phyloP scores from a whole-genome alignment of 2,113 vertebrate genomes.

The Ammodramus savannarum region DNA sequence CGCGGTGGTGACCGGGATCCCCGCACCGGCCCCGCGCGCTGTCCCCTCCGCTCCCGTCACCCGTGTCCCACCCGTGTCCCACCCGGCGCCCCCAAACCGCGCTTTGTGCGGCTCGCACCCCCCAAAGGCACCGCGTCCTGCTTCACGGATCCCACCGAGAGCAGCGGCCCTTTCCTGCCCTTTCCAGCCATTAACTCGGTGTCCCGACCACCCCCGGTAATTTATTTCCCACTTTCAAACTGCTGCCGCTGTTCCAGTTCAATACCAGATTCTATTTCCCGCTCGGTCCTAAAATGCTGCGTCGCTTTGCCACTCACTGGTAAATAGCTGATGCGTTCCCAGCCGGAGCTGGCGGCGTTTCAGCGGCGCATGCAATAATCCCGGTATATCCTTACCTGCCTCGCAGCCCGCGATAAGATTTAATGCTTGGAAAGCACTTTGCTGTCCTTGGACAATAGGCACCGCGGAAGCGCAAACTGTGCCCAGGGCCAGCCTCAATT shows the following conservation, averaged over 20 bases:
- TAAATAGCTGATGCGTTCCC: slow-evolving; percentile 55
- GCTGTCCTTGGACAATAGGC: slow-evolving; percentile 58
- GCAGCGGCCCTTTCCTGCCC: neutral
- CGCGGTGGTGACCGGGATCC: neutral
- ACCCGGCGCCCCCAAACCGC: neutral
- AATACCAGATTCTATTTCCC: slow-evolving; percentile 61
- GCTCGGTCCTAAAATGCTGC: slow-evolving; percentile 37
- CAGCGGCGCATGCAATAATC: slow-evolving; percentile 49
- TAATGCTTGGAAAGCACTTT: slow-evolving; percentile 57
- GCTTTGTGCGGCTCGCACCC: neutral
- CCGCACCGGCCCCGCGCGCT: neutral
- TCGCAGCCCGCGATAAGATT: slow-evolving; percentile 16
- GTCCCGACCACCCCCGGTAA: neutral
- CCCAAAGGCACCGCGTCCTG: neutral
- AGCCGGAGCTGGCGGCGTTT: slow-evolving; percentile 34
- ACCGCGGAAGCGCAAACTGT: slow-evolving; percentile 25
- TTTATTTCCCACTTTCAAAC: slow-evolving; percentile 27
- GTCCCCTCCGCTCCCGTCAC: neutral
- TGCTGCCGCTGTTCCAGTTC: slow-evolving; percentile 40
- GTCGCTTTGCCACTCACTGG: slow-evolving; percentile 12
- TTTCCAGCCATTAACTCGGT: neutral
- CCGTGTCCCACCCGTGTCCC: neutral
- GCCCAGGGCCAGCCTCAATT: neutral
- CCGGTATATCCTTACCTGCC: slow-evolving; percentile 59
- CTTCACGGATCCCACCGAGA: neutral